phyloP scores from a whole-genome alignment of 2,113 vertebrate species.

The Gorsachius goisagi region DNA sequence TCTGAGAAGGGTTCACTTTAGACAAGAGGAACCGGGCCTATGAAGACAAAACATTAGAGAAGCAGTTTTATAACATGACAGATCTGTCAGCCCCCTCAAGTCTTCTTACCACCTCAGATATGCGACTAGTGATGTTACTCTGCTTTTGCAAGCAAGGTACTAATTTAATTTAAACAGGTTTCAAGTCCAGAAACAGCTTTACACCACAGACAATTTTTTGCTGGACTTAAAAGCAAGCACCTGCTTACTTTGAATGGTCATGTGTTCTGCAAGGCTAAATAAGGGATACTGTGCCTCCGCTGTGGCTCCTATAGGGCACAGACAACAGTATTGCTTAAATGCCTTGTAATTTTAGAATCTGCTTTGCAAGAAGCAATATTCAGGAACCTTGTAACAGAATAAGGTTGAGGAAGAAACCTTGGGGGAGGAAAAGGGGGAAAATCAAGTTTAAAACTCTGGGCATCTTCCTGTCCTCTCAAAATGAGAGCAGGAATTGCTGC shows the following conservation, averaged over 20 bases:
- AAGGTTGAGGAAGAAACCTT: not conserved
- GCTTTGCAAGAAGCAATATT: not conserved
- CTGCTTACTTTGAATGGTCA: not conserved
- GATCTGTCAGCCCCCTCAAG: not conserved
- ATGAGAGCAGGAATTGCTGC: not conserved
- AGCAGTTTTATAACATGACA: not conserved
- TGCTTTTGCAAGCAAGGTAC: not conserved
- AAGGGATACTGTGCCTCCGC: not conserved
- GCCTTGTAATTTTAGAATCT: not conserved
- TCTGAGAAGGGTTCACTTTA: constrained; percentile 98
- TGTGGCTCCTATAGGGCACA: not conserved
- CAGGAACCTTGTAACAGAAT: not conserved
- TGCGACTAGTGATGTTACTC: not conserved
- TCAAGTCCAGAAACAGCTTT: not conserved
- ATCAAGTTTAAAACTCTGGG: not conserved
- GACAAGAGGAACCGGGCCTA: constrained; percentile 95
- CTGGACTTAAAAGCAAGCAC: not conserved
- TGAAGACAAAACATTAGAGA: constrained; percentile 28
- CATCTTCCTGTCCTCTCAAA: not conserved
- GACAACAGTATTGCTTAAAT: not conserved
- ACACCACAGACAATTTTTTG: not conserved
- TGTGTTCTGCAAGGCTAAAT: not conserved
- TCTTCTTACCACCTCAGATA: not conserved
- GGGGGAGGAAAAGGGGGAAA: not conserved
- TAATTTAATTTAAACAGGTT: not conserved